Evolutionary conservation across 2,888 invertebrate species (phyloP).

Genomic region (Hofmannophila pseudospretella): DNA sequence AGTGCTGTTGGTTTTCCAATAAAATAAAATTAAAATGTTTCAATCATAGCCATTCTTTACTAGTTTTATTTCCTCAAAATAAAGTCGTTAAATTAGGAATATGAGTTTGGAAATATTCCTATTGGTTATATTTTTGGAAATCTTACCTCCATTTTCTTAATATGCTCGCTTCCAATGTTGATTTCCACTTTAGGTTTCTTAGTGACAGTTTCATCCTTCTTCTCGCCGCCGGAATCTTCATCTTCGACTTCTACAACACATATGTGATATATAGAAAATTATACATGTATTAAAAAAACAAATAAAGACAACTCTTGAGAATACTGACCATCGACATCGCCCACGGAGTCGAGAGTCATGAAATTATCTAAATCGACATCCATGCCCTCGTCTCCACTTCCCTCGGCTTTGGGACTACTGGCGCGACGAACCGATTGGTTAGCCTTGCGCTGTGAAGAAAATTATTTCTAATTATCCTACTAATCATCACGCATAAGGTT

Average conservation of each 20-base stretch:
- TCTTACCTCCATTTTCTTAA: slow-evolving; percentile 85
- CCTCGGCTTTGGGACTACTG: slow-evolving; percentile 78
- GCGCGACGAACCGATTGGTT: slow-evolving; percentile 45
- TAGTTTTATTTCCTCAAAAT: too few species aligned
- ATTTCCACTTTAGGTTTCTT: slow-evolving; percentile 82
- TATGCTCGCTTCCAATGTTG: slow-evolving; percentile 86
- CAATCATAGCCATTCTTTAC: too few species aligned
- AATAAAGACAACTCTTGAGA: too few species aligned
- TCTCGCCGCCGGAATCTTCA: slow-evolving; percentile 77
- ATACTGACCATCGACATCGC: slow-evolving; percentile 85
- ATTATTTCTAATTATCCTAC: too few species aligned
- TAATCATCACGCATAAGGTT: too few species aligned
- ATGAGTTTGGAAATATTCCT: too few species aligned
- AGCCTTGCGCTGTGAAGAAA: slow-evolving; percentile 42
- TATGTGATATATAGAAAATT: too few species aligned
- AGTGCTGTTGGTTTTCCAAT: too few species aligned
- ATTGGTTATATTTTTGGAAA: too few species aligned
- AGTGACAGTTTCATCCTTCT: slow-evolving; percentile 70
- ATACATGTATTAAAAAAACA: background rate
- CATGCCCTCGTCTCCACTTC: slow-evolving; percentile 83
- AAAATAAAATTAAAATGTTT: too few species aligned
- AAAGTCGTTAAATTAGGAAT: too few species aligned
- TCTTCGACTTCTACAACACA: slow-evolving; percentile 71
- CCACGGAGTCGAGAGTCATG: slow-evolving; percentile 92
- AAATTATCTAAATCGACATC: slow-evolving; percentile 90